Conservation (phyloP, 2,888 invertebrate genomes). For the Aleiodes testaceus region DNA sequence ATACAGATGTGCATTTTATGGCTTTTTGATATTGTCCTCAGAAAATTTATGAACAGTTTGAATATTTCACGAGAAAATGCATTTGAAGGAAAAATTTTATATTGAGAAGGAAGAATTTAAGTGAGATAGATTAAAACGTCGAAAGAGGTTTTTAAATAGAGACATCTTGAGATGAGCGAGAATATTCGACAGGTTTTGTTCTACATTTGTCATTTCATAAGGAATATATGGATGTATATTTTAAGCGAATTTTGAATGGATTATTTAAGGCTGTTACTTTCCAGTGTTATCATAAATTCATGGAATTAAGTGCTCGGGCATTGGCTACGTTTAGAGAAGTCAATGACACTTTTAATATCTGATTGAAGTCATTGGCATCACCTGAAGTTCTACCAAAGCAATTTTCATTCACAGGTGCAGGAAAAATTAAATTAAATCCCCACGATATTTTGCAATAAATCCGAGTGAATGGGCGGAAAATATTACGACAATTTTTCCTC, state of each 20-base stretch:
- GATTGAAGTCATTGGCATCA: slow-evolving; percentile 21
- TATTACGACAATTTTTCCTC: neutral
- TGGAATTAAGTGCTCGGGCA: neutral
- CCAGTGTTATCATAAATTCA: slow-evolving; percentile 17
- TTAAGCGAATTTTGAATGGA: neutral
- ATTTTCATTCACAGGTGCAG: neutral
- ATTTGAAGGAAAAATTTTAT: neutral
- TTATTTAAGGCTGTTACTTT: slow-evolving; percentile 5
- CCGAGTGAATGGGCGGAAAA: neutral
- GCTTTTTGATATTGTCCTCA: neutral
- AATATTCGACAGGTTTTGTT: slow-evolving; percentile 8
- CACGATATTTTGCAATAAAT: neutral
- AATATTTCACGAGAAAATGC: slow-evolving; percentile 7
- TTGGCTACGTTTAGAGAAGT: neutral
- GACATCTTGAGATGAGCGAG: slow-evolving; percentile 17
- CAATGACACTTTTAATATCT: slow-evolving; percentile 18
- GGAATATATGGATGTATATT: slow-evolving; percentile 5
- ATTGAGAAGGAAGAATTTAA: neutral
- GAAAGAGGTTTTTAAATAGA: slow-evolving; percentile 47
- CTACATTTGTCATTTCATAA: slow-evolving; percentile 8
- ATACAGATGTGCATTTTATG: slow-evolving; percentile 24
- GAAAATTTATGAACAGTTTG: slow-evolving; percentile 21
- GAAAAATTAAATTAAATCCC: neutral
- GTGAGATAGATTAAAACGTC: slow-evolving; percentile 47
- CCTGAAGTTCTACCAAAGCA: neutral